These are phyloP conservation scores for Micromys minutus DNA, from an alignment of 2,113 vertebrate species.

Conservation along the genomic window DNA sequence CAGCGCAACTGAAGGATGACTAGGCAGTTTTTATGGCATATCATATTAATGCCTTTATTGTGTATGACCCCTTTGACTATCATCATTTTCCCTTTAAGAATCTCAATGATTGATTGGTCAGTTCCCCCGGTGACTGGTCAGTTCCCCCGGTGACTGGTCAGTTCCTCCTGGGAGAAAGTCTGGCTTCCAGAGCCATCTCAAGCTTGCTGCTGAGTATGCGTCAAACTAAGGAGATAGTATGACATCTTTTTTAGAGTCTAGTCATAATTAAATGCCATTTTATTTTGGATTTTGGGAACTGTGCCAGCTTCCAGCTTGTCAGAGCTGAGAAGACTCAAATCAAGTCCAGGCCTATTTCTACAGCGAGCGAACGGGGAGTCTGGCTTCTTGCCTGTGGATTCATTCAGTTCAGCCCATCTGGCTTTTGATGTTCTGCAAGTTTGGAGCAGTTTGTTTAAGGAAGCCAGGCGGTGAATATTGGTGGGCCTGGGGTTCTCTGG, in stretches of 20 bases:
- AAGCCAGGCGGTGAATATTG: conserved; percentile 69
- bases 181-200: conserved; percentile 50
- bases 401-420: conserved; percentile 85
- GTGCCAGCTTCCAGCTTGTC: conserved; percentile 85
- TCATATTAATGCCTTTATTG: background rate
- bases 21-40: background rate
- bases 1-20: background rate
- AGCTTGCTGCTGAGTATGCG: conserved; percentile 18
- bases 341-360: conserved; percentile 87
- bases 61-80: conserved; percentile 51
- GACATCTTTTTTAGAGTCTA: conserved; percentile 82
- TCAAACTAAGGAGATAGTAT: conserved; percentile 74
- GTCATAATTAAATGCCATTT: conserved; percentile 83
- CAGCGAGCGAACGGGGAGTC: conserved; percentile 82
- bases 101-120: background rate
- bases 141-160: conserved; percentile 19
- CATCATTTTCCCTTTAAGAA: conserved; percentile 31
- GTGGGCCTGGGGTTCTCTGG: conserved; percentile 73
- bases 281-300: conserved; percentile 83
- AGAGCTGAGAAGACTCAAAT: conserved; percentile 85
- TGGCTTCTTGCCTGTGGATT: conserved; percentile 83
- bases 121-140: conserved; percentile 19
- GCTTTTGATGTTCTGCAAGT: conserved; percentile 85
- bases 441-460: conserved; percentile 85
- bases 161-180: conserved; percentile 64